phyloP scores from a whole-genome alignment of 1,140 invertebrate genomes.

The Euborellia annulipes region DNA sequence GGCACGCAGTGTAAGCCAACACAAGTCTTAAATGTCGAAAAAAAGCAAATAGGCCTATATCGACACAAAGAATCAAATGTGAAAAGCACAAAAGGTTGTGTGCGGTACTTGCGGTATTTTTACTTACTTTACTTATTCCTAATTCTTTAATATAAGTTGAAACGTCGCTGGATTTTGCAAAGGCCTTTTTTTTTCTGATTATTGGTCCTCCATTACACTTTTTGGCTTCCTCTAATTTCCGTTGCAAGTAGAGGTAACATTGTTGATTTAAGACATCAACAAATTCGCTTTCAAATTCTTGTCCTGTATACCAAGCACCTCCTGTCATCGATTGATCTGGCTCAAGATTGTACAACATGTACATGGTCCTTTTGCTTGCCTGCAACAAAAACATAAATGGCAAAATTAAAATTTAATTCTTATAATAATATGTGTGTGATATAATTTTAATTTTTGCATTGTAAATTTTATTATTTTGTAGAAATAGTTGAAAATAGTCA shows the following conservation, averaged over 20 bases:
- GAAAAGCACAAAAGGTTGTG: too few relatives aligned
- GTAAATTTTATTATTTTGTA: too few relatives aligned
- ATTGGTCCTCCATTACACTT: conserved; percentile 59
- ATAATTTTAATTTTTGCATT: too few relatives aligned
- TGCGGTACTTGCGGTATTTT: too few relatives aligned
- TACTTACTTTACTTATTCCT: conserved; percentile 86
- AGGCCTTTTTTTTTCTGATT: conserved; percentile 54
- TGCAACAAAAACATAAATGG: conserved; percentile 28
- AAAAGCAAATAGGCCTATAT: too few relatives aligned
- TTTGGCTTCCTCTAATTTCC: conserved; percentile 50
- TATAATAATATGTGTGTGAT: too few relatives aligned
- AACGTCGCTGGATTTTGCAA: conserved; percentile 64
- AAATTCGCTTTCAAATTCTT: conserved; percentile 96
- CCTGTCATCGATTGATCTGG: conserved; percentile 91
- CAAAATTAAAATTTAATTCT: too few relatives aligned
- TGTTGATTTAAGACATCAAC: conserved; percentile 90
- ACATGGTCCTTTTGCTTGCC: conserved; percentile 91
- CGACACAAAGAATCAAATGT: too few relatives aligned
- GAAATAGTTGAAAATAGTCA: too few relatives aligned
- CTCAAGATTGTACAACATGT: conserved; percentile 89
- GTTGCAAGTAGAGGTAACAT: conserved; percentile 61
- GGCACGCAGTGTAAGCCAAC: too few relatives aligned
- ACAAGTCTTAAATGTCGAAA: too few relatives aligned
- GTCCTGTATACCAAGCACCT: conserved; percentile 94
- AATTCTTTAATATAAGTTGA: conserved; percentile 80